phyloP scores from a whole-genome alignment of 2,113 vertebrate genomes.

The Ceuthmochares aereus region DNA sequence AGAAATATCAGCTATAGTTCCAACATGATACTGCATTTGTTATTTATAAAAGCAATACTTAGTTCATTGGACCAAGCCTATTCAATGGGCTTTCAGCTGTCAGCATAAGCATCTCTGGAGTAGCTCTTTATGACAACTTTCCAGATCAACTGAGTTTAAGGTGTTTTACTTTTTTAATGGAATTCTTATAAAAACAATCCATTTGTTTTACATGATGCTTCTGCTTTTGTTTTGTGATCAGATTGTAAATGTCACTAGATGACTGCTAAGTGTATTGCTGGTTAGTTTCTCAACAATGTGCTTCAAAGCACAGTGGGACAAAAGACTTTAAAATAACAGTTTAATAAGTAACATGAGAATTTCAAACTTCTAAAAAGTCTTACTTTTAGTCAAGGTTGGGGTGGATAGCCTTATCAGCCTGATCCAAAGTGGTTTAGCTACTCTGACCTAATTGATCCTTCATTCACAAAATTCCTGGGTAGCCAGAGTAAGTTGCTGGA shows the following conservation, averaged over 20 bases:
- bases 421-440: not conserved
- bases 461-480: conserved; percentile 46
- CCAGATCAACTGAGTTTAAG: not conserved
- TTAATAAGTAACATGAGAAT: conserved; percentile 7
- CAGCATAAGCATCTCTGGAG: not conserved
- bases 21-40: not conserved
- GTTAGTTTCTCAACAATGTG: not conserved
- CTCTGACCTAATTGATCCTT: not conserved
- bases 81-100: not conserved
- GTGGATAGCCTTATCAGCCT: conserved; percentile 15
- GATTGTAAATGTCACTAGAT: not conserved
- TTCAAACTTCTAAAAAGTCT: not conserved
- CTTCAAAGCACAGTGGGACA: not conserved
- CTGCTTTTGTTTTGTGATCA: not conserved
- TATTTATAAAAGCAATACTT: not conserved
- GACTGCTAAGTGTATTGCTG: not conserved
- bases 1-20: not conserved
- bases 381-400: not conserved
- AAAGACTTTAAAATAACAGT: not conserved
- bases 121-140: not conserved
- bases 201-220: not conserved
- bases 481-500: not conserved
- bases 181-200: not conserved
- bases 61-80: not conserved
- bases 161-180: not conserved